phyloP scores from a whole-genome alignment of 2,113 vertebrate genomes.

The Vireo altiloquus region DNA sequence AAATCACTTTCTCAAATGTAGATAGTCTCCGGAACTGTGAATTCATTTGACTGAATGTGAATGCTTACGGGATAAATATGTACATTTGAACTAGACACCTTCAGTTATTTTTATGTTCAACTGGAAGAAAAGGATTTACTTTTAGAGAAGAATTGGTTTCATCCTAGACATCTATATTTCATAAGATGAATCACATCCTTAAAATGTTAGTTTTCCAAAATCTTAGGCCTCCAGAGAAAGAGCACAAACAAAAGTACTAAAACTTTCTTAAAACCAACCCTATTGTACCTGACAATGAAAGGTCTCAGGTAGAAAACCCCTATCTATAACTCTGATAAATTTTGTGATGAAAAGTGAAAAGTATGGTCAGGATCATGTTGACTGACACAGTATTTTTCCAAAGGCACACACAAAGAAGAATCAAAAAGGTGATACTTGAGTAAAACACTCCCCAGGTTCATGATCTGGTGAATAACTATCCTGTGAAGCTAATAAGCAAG shows the following conservation, averaged over 20 bases:
- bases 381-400: background rate
- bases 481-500: background rate
- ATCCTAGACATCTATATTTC: background rate
- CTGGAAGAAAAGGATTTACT: background rate
- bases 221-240: background rate
- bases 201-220: background rate
- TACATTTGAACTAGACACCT: background rate
- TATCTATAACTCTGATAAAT: background rate
- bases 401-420: background rate
- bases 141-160: background rate
- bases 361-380: background rate
- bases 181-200: background rate
- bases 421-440: background rate
- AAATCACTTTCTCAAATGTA: background rate
- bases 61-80: background rate
- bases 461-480: background rate
- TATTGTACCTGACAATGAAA: background rate
- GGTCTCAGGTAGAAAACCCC: background rate
- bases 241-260: background rate
- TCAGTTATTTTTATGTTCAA: background rate
- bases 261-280: background rate
- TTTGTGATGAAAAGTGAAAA: background rate
- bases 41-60: background rate
- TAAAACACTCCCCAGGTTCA: background rate
- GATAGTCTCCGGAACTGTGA: background rate